phyloP scores from a whole-genome alignment of 2,113 vertebrate genomes.

The Hipposideros armiger region DNA sequence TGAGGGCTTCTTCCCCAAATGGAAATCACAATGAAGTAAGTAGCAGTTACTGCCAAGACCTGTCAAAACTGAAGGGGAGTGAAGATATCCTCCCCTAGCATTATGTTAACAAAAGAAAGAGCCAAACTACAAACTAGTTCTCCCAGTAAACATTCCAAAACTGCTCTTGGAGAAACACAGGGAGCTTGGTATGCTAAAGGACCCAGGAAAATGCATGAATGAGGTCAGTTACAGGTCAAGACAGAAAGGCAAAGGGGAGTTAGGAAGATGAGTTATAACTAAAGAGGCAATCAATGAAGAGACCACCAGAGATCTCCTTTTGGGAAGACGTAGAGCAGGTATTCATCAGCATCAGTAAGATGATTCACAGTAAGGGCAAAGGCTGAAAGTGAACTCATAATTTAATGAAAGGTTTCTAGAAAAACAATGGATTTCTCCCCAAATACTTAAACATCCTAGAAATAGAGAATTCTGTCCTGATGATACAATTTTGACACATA shows the following conservation, averaged over 20 bases:
- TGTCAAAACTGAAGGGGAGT: constrained; percentile 68
- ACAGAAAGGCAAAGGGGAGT: constrained; percentile 32
- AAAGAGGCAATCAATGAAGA: background rate
- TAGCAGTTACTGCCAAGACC: constrained; percentile 71
- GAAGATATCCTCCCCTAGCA: constrained; percentile 58
- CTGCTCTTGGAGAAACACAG: constrained; percentile 56
- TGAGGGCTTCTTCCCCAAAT: constrained; percentile 52
- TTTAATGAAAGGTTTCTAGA: background rate
- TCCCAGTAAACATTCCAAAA: constrained; percentile 74
- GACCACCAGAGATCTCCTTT: background rate
- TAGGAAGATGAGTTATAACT: background rate
- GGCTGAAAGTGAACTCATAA: background rate
- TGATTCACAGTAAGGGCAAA: background rate
- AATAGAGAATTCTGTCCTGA: background rate
- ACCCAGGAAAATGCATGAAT: constrained; percentile 27
- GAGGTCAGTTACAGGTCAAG: constrained; percentile 58
- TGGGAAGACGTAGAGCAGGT: background rate
- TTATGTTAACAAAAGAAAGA: constrained; percentile 70
- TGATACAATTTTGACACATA: background rate
- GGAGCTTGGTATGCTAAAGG: background rate
- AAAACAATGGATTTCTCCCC: background rate
- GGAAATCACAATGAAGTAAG: constrained; percentile 56
- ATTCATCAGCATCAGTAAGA: background rate
- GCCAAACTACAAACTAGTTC: constrained; percentile 74
- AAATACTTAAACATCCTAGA: constrained; percentile 8